phyloP scores from a whole-genome alignment of 1,140 invertebrate species.

The Aphelinus atriplicis region DNA sequence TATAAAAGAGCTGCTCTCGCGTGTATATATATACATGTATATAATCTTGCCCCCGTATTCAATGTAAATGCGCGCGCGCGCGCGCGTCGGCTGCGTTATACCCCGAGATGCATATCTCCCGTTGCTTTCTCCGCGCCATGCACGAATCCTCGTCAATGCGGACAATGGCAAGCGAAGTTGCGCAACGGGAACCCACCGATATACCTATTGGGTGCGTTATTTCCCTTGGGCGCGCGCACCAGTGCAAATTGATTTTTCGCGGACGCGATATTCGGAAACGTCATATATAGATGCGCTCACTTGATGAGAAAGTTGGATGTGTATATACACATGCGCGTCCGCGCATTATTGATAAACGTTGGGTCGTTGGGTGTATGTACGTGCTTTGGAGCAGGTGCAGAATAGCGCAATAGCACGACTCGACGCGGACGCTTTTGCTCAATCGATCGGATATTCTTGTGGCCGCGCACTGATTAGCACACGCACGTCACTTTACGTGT shows the following conservation, averaged over 20 bases:
- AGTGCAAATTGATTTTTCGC: constrained; percentile 13
- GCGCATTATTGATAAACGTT: constrained; percentile 6
- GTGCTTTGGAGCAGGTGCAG: too few relatives aligned
- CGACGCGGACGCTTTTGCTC: neutral
- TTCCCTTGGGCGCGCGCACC: neutral
- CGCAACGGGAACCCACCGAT: too few relatives aligned
- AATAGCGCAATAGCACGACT: too few relatives aligned
- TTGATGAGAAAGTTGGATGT: constrained; percentile 29
- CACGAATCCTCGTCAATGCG: neutral
- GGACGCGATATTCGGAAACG: constrained; percentile 4
- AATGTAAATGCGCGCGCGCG: too few relatives aligned
- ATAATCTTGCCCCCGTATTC: neutral
- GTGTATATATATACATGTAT: neutral
- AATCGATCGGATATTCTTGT: neutral
- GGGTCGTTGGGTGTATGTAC: too few relatives aligned
- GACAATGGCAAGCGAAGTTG: neutral
- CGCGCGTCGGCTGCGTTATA: too few relatives aligned
- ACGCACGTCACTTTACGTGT: too few relatives aligned
- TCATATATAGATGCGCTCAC: neutral
- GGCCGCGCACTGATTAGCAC: too few relatives aligned
- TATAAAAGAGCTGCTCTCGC: neutral
- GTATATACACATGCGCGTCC: neutral
- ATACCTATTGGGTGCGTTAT: too few relatives aligned
- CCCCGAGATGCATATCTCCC: too few relatives aligned
- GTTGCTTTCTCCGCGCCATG: too few relatives aligned